Base-by-base conservation (phyloP, 2,888 invertebrate genomes). In the Operophtera brumata region DNA sequence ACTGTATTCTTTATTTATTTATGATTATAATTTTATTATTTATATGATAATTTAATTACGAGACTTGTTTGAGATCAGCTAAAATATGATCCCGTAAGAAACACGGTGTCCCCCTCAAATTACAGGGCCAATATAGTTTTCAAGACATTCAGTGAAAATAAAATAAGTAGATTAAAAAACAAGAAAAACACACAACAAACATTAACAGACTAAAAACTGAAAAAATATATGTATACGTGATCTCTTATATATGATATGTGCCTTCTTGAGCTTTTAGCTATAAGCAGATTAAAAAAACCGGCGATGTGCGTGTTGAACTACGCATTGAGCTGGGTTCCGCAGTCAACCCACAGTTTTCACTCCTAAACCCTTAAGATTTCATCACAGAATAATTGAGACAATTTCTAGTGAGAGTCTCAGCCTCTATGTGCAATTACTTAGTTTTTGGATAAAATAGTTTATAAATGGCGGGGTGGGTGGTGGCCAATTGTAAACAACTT, bases 241-340 rank as follows among this genome's bases (percentile, higher is more conserved):
- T 70, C 65, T 69, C 71, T 69, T 71, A 67, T 57, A 62, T 67
- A 78, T 79, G 86, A 86, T 87, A 89, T 88, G 87, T 86, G 73
- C 77, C 67, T 78, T 78, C 76, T 87, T 88, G 87, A 89, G 89
- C 88, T 77, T 80, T 69, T 58, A 82, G 81, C 79, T 74, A 74
- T 75, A 9, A 20, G 20, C 20, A 20, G 4, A 3, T 20, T 20
- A 20, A n/a, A n/a, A n/a, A n/a, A 20, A 20, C 20, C 20, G 2
- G 20, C n/a, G n/a, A n/a, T n/a, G n/a, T n/a, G n/a, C n/a, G 20
- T 20, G 20, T 3, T 20, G 2, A 4, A 20, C 20, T 20, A 20
- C 20, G 20, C 20, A 20, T 20, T 3, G 20, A 20, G 20, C 4
- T 3, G 20, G 4, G 20, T 20, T 20, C 20, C 20, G 20, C 4